These are phyloP conservation scores for Xiphorhynchus elegans DNA, from an alignment of 2,113 vertebrate species.

Conservation along the genomic window DNA sequence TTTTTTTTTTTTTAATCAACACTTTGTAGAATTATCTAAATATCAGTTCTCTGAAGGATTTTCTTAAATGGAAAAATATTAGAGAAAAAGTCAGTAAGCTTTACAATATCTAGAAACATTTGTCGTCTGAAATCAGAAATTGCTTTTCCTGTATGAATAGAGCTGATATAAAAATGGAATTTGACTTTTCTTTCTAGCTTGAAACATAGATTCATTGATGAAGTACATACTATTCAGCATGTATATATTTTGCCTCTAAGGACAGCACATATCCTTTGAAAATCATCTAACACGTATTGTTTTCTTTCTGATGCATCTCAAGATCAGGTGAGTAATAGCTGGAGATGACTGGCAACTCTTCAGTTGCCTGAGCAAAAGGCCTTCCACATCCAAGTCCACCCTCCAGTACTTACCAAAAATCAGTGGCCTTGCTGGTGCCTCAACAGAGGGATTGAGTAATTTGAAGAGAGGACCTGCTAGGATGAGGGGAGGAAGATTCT, in stretches of 20 bases:
- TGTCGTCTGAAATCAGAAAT: neutral
- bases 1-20: neutral
- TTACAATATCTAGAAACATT: neutral
- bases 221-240: neutral
- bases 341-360: neutral
- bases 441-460: neutral
- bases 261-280: neutral
- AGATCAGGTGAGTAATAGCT: neutral
- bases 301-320: neutral
- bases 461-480: neutral
- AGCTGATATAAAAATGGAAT: neutral
- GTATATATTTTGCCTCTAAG: neutral
- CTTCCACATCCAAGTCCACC: neutral
- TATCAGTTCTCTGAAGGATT: neutral
- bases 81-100: neutral
- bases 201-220: neutral
- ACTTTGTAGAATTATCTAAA: neutral
- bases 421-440: neutral
- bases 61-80: neutral
- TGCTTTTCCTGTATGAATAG: neutral
- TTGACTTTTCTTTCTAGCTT: neutral
- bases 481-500: neutral
- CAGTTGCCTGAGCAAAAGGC: neutral
- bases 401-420: neutral
- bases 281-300: neutral